Evolutionary conservation across 2,888 invertebrate species (phyloP).

Genomic region (Alsophila aescularia): DNA sequence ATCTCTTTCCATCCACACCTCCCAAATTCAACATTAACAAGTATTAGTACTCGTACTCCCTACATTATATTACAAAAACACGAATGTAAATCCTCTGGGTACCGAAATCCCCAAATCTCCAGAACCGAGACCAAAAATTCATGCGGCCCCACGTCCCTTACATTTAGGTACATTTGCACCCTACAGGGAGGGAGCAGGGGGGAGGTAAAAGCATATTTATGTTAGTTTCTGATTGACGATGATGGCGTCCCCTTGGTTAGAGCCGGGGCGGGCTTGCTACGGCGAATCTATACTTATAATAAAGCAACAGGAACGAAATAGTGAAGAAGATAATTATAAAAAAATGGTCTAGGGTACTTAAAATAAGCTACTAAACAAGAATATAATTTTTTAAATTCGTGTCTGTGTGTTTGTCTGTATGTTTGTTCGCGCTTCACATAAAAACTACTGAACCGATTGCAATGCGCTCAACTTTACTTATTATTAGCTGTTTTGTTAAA

Average conservation of each 20-base stretch:
- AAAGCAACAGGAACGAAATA: not conserved
- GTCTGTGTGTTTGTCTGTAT: too few relatives aligned
- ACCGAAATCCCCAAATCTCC: slow-evolving; percentile 3
- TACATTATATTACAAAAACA: slow-evolving; percentile 18
- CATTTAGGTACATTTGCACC: slow-evolving; percentile 32
- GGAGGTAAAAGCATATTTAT: slow-evolving; percentile 79
- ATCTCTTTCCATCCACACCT: slow-evolving; percentile 1
- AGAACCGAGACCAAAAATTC: slow-evolving; percentile 13
- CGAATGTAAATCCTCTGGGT: slow-evolving; percentile 14
- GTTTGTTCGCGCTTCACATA: too few relatives aligned
- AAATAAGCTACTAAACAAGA: too few relatives aligned
- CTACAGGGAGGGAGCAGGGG: slow-evolving; percentile 23
- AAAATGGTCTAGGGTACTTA: too few relatives aligned
- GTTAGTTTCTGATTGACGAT: slow-evolving; percentile 76
- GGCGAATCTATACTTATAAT: slow-evolving; percentile 3
- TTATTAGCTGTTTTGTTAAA: too few relatives aligned
- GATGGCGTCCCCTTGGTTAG: slow-evolving; percentile 59
- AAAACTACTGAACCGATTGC: too few relatives aligned
- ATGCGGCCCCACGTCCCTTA: slow-evolving; percentile 19
- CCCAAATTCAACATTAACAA: not conserved
- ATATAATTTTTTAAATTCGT: too few relatives aligned
- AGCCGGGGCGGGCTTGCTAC: slow-evolving; percentile 18
- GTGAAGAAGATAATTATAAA: too few relatives aligned
- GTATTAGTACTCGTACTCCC: too few relatives aligned
- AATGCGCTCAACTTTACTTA: too few relatives aligned